Base-by-base conservation (phyloP, 1,140 invertebrate species). In the Bombus ignitus region DNA sequence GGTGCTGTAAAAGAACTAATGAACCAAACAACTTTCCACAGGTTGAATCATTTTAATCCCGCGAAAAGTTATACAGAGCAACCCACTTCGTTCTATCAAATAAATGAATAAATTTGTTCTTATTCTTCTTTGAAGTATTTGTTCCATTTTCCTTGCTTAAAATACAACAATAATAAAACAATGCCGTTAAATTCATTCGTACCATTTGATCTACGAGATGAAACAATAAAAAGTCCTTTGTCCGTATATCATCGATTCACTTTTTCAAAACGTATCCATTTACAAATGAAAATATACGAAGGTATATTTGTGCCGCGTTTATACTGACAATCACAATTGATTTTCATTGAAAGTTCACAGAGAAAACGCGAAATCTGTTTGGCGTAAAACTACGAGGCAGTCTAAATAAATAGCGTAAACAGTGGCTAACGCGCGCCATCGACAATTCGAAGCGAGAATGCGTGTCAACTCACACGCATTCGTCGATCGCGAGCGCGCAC, bases 381-480 rank as follows among this genome's bases (percentile, higher is more conserved):
- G 42, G 10, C 35, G 28, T 42, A 42, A 81, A 72, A 72, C 47
- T 13, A 10, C 22, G n/a, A 59, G 1, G 32, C 74, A 70, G 25
- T 39, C 47, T 53, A 81, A 81, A 72, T 82, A 65, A 65, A 74
- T 65, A 72, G 39, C 22, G 80, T 75, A 82, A 82, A 82, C 37
- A 82, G 25, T 2, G 28, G 15, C 32, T n/a, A n/a, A 32, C 12
- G 25, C 57, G 28, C 42, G 18, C 72, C 32, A 47, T 76, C 57
- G 35, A n/a, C 53, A 32, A 76, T 66, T 76, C 44, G 39, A 76
- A 65, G 72, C 35, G 32, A 65, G 22, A 83, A 66, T 42, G 71
- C 39, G 62, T 74, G 71, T 62, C 18, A 75, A 44, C 53, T 37
- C 39, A 74, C 39, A 81, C 25, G 80, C 70, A n/a, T 9, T 13